Evolutionary conservation across 1,140 invertebrate genomes (phyloP).

Genomic region (Brachionus plicatilis): DNA sequence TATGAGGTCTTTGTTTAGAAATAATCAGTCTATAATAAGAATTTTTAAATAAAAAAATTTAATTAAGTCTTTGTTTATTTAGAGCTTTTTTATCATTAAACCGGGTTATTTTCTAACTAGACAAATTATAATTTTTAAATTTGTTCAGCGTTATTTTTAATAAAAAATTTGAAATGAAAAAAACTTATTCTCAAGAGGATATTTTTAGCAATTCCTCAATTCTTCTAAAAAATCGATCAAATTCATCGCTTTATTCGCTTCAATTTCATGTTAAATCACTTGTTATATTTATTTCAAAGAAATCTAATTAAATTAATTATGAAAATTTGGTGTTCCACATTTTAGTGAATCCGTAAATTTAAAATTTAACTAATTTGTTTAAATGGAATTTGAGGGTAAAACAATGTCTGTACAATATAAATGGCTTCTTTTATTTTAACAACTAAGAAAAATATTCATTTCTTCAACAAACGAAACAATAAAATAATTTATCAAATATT

Average conservation of each 20-base stretch:
- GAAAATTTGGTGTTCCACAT: neutral
- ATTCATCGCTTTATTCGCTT: neutral
- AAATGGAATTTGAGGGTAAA: neutral
- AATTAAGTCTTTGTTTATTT: neutral
- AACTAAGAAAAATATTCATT: neutral
- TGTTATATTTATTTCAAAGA: neutral
- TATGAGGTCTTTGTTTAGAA: neutral
- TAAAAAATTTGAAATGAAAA: neutral
- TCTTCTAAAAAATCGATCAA: neutral
- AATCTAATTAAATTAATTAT: neutral
- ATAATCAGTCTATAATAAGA: neutral
- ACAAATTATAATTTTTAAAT: neutral
- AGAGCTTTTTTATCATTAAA: neutral
- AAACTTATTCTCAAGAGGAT: neutral
- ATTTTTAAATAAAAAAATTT: neutral
- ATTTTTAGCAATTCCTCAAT: neutral
- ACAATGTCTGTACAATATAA: neutral
- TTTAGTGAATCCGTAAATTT: neutral
- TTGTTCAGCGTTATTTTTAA: neutral
- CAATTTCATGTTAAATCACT: neutral
- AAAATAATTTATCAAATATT: conserved; percentile 12
- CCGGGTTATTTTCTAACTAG: neutral
- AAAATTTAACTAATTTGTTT: conserved; percentile 13
- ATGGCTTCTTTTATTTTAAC: neutral
- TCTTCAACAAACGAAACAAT: neutral